Evolutionary conservation across 2,888 invertebrate species (phyloP).

Genomic region (Dolichomitus sp.): DNA sequence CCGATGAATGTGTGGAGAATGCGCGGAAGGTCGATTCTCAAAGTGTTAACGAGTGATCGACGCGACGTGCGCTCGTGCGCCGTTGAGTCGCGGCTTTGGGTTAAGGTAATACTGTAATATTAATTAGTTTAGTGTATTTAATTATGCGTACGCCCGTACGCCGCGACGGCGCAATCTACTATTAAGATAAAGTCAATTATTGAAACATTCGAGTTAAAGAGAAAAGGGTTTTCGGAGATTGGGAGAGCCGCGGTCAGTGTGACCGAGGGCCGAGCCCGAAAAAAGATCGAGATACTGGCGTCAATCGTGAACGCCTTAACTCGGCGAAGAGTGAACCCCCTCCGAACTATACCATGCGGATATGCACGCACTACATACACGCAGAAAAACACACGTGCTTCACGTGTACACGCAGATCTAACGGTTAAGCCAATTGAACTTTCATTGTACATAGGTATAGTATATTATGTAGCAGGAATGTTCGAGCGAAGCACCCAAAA

Average conservation of each 20-base stretch:
- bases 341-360: conserved; percentile 67
- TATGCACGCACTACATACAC: conserved; percentile 30
- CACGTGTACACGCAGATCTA: conserved; percentile 37
- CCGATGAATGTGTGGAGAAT: conserved; percentile 48
- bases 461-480: conserved; percentile 69
- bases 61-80: conserved; percentile 44
- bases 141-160: conserved; percentile 68
- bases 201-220: conserved; percentile 68
- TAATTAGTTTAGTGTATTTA: conserved; percentile 75
- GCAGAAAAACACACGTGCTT: conserved; percentile 56
- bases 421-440: conserved; percentile 68
- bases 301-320: conserved; percentile 44
- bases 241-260: conserved; percentile 29
- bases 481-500: conserved; percentile 73
- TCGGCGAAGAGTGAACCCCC: conserved; percentile 66
- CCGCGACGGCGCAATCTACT: conserved; percentile 74
- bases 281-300: conserved; percentile 39
- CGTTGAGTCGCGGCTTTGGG: conserved; percentile 58
- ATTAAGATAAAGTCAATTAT: conserved; percentile 82
- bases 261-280: conserved; percentile 37
- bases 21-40: conserved; percentile 56
- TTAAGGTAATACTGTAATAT: conserved; percentile 70
- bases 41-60: conserved; percentile 53
- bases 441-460: conserved; percentile 77
- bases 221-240: conserved; percentile 34